Evolutionary conservation across 1,140 invertebrate genomes (phyloP), one percentile per base, ranked within the genome.

Genomic region (Heliothis subflexa): DNA sequence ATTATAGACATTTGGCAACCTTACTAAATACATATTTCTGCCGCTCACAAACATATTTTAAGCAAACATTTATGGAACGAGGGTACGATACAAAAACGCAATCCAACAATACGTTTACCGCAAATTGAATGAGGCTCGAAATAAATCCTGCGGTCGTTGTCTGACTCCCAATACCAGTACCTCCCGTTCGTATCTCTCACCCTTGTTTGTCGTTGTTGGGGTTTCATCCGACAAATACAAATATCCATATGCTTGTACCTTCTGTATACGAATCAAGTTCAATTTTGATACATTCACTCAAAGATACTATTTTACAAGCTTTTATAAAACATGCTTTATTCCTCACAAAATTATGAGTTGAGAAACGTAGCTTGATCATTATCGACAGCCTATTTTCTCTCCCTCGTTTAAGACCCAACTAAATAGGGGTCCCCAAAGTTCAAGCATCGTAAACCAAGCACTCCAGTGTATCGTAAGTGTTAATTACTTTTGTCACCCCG

Each of bases 61-160:
- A 45, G 54, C n/a, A 66, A 47, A 66, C 74, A 55, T 82, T 76
- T 81, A 72, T 78, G 61, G 25, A 73, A 28, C 55, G 40, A 52
- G 47, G 18, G 45, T 14, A 77, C 50, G 50, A 87, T 87, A 88
- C 81, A 89, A 89, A 92, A 89, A 91, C 77, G 76, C 89, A 92
- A 90, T 92, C 88, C 82, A 88, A 89, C 89, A 90, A 93, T 92
- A 91, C 88, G 87, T 88, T 88, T 87, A 85, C 93, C 90, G 85
- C 89, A 92, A 92, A 93, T 92, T 93, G 91, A 93, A 92, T 91
- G 88, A 92, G 86, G 85, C 88, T 91, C 86, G 86, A 91, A 89
- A 93, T 93, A 93, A 93, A 93, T 93, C 86, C 89, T 83, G 89
- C 86, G 87, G 90, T 89, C 88, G 87, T 88, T 89, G 88, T 89